Conservation (phyloP, 2,113 vertebrate species). For the Corydoras maculifer region DNA sequence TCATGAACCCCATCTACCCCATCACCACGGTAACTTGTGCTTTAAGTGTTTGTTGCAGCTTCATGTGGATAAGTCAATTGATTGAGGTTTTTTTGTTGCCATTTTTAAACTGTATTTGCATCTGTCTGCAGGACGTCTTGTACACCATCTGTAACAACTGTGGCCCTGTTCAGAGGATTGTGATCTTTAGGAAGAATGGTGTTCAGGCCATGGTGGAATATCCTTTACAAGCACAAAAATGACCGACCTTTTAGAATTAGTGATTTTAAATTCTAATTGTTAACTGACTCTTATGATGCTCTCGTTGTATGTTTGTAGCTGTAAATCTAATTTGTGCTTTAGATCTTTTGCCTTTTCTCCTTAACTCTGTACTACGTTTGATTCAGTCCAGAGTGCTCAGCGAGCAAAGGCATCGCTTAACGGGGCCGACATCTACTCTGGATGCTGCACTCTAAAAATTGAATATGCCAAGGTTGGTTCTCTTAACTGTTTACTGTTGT, state of each 20-base stretch:
- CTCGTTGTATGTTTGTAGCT: neutral
- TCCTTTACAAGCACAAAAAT: conserved; percentile 63
- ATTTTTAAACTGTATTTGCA: too few species aligned
- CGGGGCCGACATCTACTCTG: conserved; percentile 92
- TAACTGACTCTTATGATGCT: neutral
- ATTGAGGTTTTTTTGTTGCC: too few species aligned
- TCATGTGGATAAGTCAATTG: too few species aligned
- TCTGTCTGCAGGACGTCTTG: conserved; percentile 76
- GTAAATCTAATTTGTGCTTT: too few species aligned
- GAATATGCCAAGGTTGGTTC: conserved; percentile 87
- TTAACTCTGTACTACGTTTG: conserved; percentile 75
- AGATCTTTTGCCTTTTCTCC: conserved; percentile 47
- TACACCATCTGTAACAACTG: conserved; percentile 96
- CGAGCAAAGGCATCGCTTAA: conserved; percentile 92
- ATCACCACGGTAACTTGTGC: conserved; percentile 73
- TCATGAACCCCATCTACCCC: conserved; percentile 86
- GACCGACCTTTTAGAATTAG: too few species aligned
- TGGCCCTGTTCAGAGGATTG: conserved; percentile 91
- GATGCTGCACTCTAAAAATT: conserved; percentile 92
- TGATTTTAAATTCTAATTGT: neutral
- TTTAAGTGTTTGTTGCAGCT: neutral
- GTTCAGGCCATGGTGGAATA: conserved; percentile 98
- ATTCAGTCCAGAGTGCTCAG: conserved; percentile 91
- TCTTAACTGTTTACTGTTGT: neutral
- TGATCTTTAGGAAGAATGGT: conserved; percentile 93